These are phyloP conservation scores for Syrrhaptes paradoxus DNA, from an alignment of 2,113 vertebrate species.

Conservation along the genomic window DNA sequence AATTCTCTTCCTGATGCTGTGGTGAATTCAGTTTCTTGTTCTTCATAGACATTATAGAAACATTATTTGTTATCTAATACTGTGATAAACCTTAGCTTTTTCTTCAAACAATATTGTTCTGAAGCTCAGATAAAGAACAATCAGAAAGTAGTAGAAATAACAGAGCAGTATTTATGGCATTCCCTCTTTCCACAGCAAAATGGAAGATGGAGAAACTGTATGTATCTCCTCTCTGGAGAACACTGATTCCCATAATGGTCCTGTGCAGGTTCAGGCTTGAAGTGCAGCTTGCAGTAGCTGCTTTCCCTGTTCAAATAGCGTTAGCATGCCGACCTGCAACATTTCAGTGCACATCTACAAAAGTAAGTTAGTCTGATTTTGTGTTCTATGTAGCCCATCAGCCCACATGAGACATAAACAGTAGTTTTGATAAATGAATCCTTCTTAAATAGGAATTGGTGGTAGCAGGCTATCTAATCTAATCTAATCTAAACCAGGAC, in stretches of 20 bases:
- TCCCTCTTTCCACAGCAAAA: neutral
- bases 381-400: fast-evolving
- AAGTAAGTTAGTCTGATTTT: neutral
- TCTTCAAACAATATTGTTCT: neutral
- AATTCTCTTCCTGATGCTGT: neutral
- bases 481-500: neutral
- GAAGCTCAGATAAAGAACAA: neutral
- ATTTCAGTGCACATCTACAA: no score
- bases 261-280: neutral
- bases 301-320: neutral
- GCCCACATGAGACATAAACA: neutral
- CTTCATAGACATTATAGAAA: neutral
- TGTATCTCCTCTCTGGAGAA: neutral
- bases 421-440: neutral
- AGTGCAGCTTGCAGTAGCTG: neutral
- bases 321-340: fast-evolving
- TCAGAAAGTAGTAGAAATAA: neutral
- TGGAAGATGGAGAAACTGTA: neutral
- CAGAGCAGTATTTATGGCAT: neutral
- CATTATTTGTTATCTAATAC: neutral
- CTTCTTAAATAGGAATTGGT: neutral
- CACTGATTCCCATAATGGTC: neutral
- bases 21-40: neutral
- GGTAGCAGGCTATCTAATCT: neutral
- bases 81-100: neutral